Evolutionary conservation across 2,113 vertebrate genomes (phyloP).

Genomic region (Penelope pileata): DNA sequence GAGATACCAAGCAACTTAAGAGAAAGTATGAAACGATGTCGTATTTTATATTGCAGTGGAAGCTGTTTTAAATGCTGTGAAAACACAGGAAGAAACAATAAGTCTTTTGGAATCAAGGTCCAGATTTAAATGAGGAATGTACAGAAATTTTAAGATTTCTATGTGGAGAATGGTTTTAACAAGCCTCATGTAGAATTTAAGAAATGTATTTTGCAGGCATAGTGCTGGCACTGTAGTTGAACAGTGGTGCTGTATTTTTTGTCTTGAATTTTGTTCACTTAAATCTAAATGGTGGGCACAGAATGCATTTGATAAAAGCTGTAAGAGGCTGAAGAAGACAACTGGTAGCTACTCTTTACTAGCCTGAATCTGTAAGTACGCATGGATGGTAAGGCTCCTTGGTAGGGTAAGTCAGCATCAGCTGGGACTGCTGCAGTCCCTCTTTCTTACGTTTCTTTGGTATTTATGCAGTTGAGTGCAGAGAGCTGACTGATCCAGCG

Average conservation of each 20-base stretch:
- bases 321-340: not conserved
- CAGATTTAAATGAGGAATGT: not conserved
- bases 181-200: not conserved
- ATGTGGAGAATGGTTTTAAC: not conserved
- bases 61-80: not conserved
- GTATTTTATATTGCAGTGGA: not conserved
- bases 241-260: not conserved
- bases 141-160: not conserved
- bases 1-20: not conserved
- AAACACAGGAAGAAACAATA: not conserved
- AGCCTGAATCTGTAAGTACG: not conserved
- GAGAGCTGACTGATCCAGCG: not conserved
- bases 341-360: not conserved
- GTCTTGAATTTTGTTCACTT: not conserved
- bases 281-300: not conserved
- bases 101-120: not conserved
- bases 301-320: not conserved
- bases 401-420: not conserved
- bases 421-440: not conserved
- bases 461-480: not conserved
- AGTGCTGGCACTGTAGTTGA: not conserved
- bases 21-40: not conserved
- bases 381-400: not conserved
- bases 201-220: not conserved
- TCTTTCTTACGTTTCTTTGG: not conserved